A percentile compares a stretch with the other conserved stretches of the same genome.
Evolutionary conservation across 1,140 invertebrate genomes (phyloP).

Genomic region (Notospermus geniculatus): DNA sequence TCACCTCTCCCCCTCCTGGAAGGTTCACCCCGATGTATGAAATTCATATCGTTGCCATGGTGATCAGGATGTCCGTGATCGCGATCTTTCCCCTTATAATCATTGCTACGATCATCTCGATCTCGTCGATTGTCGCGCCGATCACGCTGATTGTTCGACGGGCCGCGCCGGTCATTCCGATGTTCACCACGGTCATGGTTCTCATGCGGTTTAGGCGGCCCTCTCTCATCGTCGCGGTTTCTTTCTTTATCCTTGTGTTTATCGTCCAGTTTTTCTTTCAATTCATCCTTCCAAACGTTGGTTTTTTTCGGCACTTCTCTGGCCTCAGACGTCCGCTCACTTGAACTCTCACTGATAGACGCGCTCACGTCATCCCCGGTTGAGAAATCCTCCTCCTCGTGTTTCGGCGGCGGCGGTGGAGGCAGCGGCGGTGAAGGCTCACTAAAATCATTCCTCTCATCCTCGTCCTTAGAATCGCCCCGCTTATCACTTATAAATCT

Average conservation of each 20-base stretch:
- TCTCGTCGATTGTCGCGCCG: constrained; percentile 2
- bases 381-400: constrained; percentile 50
- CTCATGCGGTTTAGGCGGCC: too few species aligned
- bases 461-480: background rate
- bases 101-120: constrained; percentile 5
- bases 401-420: constrained; percentile 3
- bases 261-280: constrained; percentile 22
- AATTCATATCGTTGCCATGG: too few species aligned
- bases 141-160: too few species aligned
- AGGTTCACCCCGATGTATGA: constrained; percentile 78
- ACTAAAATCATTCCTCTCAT: background rate
- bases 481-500: background rate
- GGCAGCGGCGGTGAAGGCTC: background rate
- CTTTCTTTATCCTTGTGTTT: constrained; percentile 21
- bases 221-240: constrained; percentile 11
- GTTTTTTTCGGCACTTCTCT: constrained; percentile 19
- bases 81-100: constrained; percentile 6
- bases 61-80: constrained; percentile 7
- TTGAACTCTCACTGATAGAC: constrained; percentile 34
- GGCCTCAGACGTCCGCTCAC: constrained; percentile 28
- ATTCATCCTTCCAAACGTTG: constrained; percentile 17
- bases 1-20: constrained; percentile 58
- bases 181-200: too few species aligned
- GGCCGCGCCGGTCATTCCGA: too few species aligned
- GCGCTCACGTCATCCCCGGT: constrained; percentile 49